Evolutionary conservation across 1,140 invertebrate species (phyloP), one percentile per base, ranked within the genome.

Genomic region (Scaptodrosophila lebanonensis): DNA sequence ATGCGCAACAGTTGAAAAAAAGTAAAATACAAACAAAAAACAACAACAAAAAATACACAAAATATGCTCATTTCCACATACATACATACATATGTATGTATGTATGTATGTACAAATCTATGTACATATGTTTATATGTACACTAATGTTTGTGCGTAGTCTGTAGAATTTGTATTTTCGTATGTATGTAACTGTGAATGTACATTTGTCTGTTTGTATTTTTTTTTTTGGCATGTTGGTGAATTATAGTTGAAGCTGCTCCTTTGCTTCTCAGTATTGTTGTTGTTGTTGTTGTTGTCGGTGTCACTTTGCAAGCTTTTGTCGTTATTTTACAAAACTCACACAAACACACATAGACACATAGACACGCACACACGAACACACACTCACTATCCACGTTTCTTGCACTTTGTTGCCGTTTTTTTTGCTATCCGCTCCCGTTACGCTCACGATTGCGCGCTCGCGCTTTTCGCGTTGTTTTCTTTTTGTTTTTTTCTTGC

Each of bases 1-100:
- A 77, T 79, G 58, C 73, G 72, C 72, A 79, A 77, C 72, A 75
- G 59, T 75, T 70, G 56, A 44, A 59, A 15, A 54, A 63, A 71
- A 66, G 43, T 60, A 62, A 57, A 56, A 56, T 20, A 32, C 16
- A 20, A 53, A 53, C n/a, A 53, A 15, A 53, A 48, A 11, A 49
- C 11, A 47, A n/a, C 39, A 35, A 1, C 50, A 59, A 59, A 47
- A 57, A 27, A 17, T 8, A 42, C 42, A 12, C 25, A 39, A 4
- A 43, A 44, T 33, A 13, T 20, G 42, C 36, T 59, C 58, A 58
- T 39, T n/a, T 33, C 32, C 49, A 72, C 69, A 39, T 48, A 59
- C 44, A 58, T 38, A 48, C 36, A 60, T 56, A 63, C 56, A 66
- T 49, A 50, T 66, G 47, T 43, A 52, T 43, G 47, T 11, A 33